A percentile compares a stretch with the other conserved stretches of the same genome.
Evolutionary conservation across 1,140 invertebrate species (phyloP).

Genomic region (Drosophila equinoxialis): DNA sequence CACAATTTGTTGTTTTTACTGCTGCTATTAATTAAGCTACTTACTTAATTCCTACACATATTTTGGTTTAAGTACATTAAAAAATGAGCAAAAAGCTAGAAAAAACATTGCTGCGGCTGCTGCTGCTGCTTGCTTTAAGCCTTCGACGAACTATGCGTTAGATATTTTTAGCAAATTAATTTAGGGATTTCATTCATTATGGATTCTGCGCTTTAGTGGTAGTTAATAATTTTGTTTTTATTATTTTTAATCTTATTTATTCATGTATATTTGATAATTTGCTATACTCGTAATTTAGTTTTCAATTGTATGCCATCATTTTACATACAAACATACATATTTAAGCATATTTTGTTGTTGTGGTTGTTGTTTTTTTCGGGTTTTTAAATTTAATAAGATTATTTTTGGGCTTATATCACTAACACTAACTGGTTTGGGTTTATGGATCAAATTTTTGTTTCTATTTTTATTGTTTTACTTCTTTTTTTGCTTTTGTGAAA

Average conservation of each 20-base stretch:
- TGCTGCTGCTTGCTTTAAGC: constrained; percentile 37
- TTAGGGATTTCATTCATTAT: constrained; percentile 14
- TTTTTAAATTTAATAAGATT: constrained; percentile 71
- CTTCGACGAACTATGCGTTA: constrained; percentile 29
- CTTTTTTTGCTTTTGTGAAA: background rate
- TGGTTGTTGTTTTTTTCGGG: background rate
- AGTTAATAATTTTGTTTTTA: constrained; percentile 1
- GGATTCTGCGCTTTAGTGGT: constrained; percentile 1
- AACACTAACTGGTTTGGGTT: constrained; percentile 18
- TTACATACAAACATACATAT: constrained; percentile 1
- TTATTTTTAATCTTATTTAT: constrained; percentile 34
- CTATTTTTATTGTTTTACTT: too few species aligned
- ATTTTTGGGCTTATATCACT: constrained; percentile 21
- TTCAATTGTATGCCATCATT: constrained; percentile 43
- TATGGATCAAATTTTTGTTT: constrained; percentile 15
- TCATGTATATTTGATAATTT: constrained; percentile 56
- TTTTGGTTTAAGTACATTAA: constrained; percentile 51
- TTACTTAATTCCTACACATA: constrained; percentile 47
- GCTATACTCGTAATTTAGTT: constrained; percentile 14
- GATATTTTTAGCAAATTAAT: constrained; percentile 55
- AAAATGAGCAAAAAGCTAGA: constrained; percentile 71
- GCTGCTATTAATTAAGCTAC: constrained; percentile 63
- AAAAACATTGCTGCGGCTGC: constrained; percentile 33
- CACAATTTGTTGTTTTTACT: constrained; percentile 18
- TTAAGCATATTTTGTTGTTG: background rate